Base-by-base conservation (phyloP, 2,113 vertebrate genomes). In the Zosterops lateralis region DNA sequence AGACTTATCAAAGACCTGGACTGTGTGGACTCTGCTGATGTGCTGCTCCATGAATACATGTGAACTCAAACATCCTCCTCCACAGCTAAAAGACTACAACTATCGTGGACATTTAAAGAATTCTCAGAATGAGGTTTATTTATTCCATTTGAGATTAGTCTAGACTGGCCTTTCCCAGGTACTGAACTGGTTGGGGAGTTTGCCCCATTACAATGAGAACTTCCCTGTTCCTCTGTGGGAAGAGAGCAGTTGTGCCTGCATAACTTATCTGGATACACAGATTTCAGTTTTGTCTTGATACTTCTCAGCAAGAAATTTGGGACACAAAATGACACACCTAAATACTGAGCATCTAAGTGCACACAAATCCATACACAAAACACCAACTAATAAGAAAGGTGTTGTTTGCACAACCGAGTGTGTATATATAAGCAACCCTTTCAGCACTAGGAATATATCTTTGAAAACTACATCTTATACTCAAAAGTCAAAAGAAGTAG, bases 31-130 rank as follows among this genome's bases (percentile, higher is more conserved):
- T 50, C 38, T 85, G 44, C 40, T 62, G 11, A 12, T 3, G 2
- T 6, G 7, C 19, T 7, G 7, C 9, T 53, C 51, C 13, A 4
- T 17, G 14, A 56, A 51, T 2, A 9, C 14, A 5, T 3, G 11
- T 2, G 18, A 78, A 17, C 10, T 71, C 45, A 53, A 64, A 13
- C 13, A 56, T 40, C 34, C 29, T 50, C 32, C 38, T 68, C 51
- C 28, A 14, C 2, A 60, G 24, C 67, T 22, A 15, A 72, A 79
- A 38, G 25, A 36, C 60, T 24, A 54, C 0, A 0, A 12, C 9
- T 45, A 5, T 5, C 8, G 7, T 19, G 15, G 44, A 40, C 28
- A 29, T 20, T 17, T 26, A 26, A 4, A 9, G 7, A 32, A 21
- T 45, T 40, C 76, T 77, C 76, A 19, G 17, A 42, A 50, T 7